phyloP scores from a whole-genome alignment of 2,888 invertebrate species.

The Himalopsyche japonica region DNA sequence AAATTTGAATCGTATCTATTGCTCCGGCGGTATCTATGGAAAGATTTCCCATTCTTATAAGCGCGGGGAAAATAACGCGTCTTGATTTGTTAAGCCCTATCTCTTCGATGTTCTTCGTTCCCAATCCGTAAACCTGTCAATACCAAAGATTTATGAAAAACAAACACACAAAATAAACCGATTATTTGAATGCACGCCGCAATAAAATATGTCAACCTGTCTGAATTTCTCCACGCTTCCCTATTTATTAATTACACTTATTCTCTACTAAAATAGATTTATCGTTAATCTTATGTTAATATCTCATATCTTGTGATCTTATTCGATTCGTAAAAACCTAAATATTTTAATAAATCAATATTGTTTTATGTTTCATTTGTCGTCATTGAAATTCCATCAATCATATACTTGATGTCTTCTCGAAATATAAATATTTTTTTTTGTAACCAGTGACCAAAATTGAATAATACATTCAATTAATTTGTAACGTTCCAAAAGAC shows the following conservation, averaged over 20 bases:
- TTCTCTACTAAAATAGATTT: neutral
- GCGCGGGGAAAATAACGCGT: neutral
- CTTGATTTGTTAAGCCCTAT: neutral
- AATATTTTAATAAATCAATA: too few species aligned
- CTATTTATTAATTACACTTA: neutral
- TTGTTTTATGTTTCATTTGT: too few species aligned
- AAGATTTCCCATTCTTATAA: neutral
- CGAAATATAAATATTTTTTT: too few species aligned
- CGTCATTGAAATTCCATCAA: too few species aligned
- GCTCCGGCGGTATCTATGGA: neutral
- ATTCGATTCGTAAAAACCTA: too few species aligned
- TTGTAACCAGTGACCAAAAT: too few species aligned
- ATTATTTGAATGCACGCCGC: neutral
- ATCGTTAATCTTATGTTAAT: neutral
- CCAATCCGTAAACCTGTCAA: neutral
- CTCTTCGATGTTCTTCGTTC: neutral
- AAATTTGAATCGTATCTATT: neutral
- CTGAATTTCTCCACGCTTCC: neutral
- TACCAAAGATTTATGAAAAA: neutral
- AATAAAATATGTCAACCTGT: neutral
- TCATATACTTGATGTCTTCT: too few species aligned
- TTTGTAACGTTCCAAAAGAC: too few species aligned
- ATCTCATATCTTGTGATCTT: too few species aligned
- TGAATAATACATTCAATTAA: too few species aligned
- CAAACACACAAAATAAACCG: neutral